A percentile compares a stretch with the other conserved stretches of the same genome.
Evolutionary conservation across 2,113 vertebrate species (phyloP).

Genomic region (Megatriorchis doriae): DNA sequence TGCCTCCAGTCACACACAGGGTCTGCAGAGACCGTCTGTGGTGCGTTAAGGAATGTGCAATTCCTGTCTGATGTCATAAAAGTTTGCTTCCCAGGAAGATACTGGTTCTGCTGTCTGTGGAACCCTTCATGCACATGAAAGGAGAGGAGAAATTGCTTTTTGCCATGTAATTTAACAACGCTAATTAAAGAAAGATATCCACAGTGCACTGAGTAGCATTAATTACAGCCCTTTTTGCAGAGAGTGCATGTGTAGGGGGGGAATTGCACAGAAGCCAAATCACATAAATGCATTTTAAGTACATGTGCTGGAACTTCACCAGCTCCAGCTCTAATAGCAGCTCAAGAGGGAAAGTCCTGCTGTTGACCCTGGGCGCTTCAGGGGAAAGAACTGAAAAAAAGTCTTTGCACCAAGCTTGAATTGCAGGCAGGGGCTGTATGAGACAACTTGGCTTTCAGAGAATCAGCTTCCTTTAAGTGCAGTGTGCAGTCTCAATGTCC

Average conservation of each 20-base stretch:
- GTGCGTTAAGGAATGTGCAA: background rate
- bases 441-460: background rate
- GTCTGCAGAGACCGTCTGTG: background rate
- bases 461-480: background rate
- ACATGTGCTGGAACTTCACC: background rate
- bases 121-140: background rate
- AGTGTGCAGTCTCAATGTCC: background rate
- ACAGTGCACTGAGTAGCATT: background rate
- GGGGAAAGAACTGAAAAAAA: background rate
- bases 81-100: background rate
- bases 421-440: background rate
- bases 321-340: background rate
- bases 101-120: background rate
- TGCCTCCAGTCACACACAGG: background rate
- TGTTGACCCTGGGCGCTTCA: background rate
- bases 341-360: background rate
- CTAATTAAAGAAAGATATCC: constrained; percentile 42
- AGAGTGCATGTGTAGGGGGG: background rate
- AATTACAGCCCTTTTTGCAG: constrained; percentile 23
- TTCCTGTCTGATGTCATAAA: background rate
- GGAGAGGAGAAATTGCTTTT: background rate
- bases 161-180: background rate
- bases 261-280: background rate
- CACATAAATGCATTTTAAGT: background rate
- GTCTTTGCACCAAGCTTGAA: background rate